Evolutionary conservation across 1,140 invertebrate species (phyloP), one percentile per base, ranked within the genome.

Genomic region (Ostrea denselamellosa): DNA sequence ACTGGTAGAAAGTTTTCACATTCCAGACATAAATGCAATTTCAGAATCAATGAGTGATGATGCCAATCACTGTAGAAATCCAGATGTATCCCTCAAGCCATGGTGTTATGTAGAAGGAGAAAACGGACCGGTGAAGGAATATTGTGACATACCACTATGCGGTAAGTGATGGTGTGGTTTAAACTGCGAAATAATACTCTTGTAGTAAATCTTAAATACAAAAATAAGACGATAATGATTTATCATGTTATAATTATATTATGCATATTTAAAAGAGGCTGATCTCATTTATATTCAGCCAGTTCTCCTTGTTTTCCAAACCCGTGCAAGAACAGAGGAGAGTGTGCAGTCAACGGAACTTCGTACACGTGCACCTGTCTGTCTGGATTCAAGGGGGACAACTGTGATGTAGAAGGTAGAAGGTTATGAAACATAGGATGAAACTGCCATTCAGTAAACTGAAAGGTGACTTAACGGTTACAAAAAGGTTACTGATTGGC

Each of bases 61-160:
- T 62, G 58, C 58, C n/a, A 62, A 62, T n/a, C n/a, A 62, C 58
- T 62, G 58, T n/a, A 62, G 58, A 62, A 62, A 62, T 14, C 58
- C 58, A 2, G 58, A 62, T n/a, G 10, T 7, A 17, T 62, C 58
- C 17, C 14, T 12, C 58, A 62, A 62, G n/a, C 58, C 58, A 14
- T 62, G 58, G 58, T 62, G 58, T 62, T 62, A 62, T 12, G 58
- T 62, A 19, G 0, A 62, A 17, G 58, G 58, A 14, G 58, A 14
- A n/a, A 62, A 9, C 58, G 58, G 58, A 62, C 58, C 14, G 58
- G n/a, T n/a, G 7, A 44, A 44, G 34, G 34, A 44, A 44, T 44
- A 44, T 44, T 44, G 34, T 5, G 34, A 44, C 34, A 44, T 62
- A 0, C 58, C 19, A 14, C 14, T 12, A 0, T 62, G 58, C 14